Percentiles rank a stretch among this genome's conserved stretches.
These are phyloP conservation scores for Sarotherodon lohbergeri DNA, from an alignment of 2,113 vertebrate species.

Conservation along the genomic window DNA sequence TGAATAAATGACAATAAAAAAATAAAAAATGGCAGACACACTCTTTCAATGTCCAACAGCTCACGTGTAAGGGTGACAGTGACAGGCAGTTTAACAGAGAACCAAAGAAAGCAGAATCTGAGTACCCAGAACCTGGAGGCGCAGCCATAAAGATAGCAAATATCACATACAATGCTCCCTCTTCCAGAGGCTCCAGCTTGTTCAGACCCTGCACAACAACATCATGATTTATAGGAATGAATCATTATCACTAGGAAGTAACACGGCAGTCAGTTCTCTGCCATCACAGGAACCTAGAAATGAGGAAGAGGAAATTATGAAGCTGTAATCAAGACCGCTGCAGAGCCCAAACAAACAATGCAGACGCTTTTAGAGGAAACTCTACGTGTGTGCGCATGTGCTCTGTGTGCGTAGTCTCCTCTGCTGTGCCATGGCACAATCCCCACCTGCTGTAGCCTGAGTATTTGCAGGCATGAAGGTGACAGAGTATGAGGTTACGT, in stretches of 20 bases:
- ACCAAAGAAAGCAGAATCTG: neutral
- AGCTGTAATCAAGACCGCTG: neutral
- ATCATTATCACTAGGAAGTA: neutral
- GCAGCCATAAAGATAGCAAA: neutral
- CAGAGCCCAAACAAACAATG: neutral
- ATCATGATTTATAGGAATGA: neutral
- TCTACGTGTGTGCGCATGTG: neutral
- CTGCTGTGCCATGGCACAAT: conserved; percentile 29
- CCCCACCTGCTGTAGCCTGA: conserved; percentile 24
- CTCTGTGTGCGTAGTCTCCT: neutral
- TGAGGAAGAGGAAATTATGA: conserved; percentile 5
- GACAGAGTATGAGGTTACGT: neutral
- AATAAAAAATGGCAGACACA: neutral
- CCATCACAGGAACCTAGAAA: neutral
- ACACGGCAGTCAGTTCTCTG: neutral
- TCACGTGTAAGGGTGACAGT: neutral
- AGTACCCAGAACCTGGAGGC: neutral
- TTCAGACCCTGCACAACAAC: neutral
- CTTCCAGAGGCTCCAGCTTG: neutral
- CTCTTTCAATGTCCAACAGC: neutral
- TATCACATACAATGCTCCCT: neutral
- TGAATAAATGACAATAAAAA: neutral
- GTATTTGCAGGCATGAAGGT: conserved; percentile 18
- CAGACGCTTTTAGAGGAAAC: neutral
- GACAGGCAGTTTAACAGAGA: neutral